Evolutionary conservation across 2,113 vertebrate species (phyloP), one percentile per base, ranked within the genome.

Genomic region (Chroicocephalus ridibundus): DNA sequence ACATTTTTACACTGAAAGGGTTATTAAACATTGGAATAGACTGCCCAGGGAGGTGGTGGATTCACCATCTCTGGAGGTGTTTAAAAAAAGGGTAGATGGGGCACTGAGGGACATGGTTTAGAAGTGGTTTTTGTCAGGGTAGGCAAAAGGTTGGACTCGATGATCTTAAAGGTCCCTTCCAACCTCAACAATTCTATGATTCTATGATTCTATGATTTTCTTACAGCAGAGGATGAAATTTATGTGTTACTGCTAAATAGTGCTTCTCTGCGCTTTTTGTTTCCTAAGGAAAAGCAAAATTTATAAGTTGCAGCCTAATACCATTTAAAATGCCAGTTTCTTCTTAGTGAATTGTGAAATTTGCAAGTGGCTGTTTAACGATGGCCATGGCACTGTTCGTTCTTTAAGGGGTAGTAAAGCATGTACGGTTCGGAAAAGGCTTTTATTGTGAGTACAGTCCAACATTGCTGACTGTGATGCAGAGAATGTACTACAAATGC

Each of bases 161-260:
- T n/a, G n/a, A n/a, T n/a, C n/a, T n/a, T n/a, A n/a, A n/a, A n/a
- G n/a, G n/a, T n/a, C n/a, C n/a, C n/a, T n/a, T n/a, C n/a, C n/a
- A n/a, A n/a, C n/a, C n/a, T n/a, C n/a, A n/a, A n/a, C n/a, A n/a
- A n/a, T n/a, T n/a, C n/a, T n/a, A n/a, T n/a, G n/a, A n/a, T n/a
- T n/a, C n/a, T n/a, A n/a, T n/a, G n/a, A n/a, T n/a, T n/a, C n/a
- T n/a, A 86, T 96, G 47, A 93, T 96, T 97, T 97, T 96, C 89
- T 94, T 88, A 51, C 47, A 87, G 52, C 42, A 82, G 83, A 93
- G 90, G 86, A 72, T 88, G 94, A 89, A 93, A 95, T 97, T 95
- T 97, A 95, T 87, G 91, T 3, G 8, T 94, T 93, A 69, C 57
- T 86, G 75, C 62, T 66, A 94, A 95, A 82, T 32, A 80, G 65